Conservation (phyloP, 2,888 invertebrate genomes). For the Abrostola triplasia region DNA sequence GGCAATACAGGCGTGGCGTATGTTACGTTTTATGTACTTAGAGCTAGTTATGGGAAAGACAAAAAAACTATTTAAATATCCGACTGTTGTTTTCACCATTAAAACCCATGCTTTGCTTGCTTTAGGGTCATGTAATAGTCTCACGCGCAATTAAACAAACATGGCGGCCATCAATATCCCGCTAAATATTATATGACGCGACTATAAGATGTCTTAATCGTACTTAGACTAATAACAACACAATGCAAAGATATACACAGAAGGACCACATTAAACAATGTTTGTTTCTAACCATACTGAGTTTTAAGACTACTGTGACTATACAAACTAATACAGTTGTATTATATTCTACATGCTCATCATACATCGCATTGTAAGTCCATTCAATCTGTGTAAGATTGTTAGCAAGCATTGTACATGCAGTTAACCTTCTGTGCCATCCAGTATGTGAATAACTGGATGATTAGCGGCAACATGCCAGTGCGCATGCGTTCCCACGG, state of each 20-base stretch:
- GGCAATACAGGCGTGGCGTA: no score
- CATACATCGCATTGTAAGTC: neutral
- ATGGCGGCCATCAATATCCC: slow-evolving; percentile 35
- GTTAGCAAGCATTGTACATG: neutral
- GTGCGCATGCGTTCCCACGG: slow-evolving; percentile 56
- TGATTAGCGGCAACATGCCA: slow-evolving; percentile 47
- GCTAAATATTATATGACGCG: slow-evolving; percentile 40
- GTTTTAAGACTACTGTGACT: neutral
- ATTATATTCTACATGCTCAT: neutral
- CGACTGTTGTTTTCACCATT: no score
- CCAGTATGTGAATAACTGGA: slow-evolving; percentile 25
- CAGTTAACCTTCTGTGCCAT: slow-evolving; percentile 22
- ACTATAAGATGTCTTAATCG: slow-evolving; percentile 30
- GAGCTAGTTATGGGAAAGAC: no score
- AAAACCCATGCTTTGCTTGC: no score
- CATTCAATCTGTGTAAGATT: neutral
- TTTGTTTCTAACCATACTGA: neutral
- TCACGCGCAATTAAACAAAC: slow-evolving; percentile 36
- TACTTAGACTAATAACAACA: slow-evolving; percentile 17
- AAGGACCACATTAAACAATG: slow-evolving; percentile 10
- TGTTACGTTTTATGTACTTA: no score
- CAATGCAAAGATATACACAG: slow-evolving; percentile 10
- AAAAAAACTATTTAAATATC: no score
- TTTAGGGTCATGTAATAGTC: neutral
- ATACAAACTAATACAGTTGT: neutral